Base-by-base conservation (phyloP, 1,140 invertebrate genomes). In the Lasioglossum albipes region DNA sequence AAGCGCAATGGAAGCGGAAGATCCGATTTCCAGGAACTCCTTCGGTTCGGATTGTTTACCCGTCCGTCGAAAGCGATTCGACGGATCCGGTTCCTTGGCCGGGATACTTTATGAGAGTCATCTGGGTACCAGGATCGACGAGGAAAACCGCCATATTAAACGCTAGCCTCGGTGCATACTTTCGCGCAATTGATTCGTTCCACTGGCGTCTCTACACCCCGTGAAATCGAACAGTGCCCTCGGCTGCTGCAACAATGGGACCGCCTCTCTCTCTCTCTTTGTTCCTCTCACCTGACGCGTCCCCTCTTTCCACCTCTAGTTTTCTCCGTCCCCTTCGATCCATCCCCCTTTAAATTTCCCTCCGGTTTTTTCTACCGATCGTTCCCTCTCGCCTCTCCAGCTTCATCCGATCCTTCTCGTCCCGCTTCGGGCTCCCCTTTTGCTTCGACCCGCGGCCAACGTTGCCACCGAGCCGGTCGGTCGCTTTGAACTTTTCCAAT, bases 401-500 rank as follows among this genome's bases (percentile, higher is more conserved):
- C 59, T 41, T 45, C 61, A 73, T 42, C 71, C 49, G 42, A 59
- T 75, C 61, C 52, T n/a, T 45, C 4, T 42, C 16, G 2, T 27
- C 22, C 57, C 65, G 20, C 57, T 59, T 73, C 41, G 59, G n/a
- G 52, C 69, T 59, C n/a, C 7, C 74, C 45, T 79, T 82, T 76
- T 65, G 54, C 82, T 65, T 62, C 61, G 65, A 79, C 59, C 76
- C 81, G 79, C 62, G 54, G 75, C 78, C 76, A 68, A 49, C 67
- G 27, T 27, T 27, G 27, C 27, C 27, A 45, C 49, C 42, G 45
- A 7, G 74, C 42, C 68, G 54, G 22, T 45, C 45, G 77, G 27
- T 42, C 74, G 79, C 85, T 87, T 87, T 87, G 84, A 87, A 87
- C 85, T 87, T 87, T 87, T 87, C 81, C 85, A 87, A 87, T 87